phyloP scores from a whole-genome alignment of 2,113 vertebrate genomes.

The Lepisosteus oculatus region DNA sequence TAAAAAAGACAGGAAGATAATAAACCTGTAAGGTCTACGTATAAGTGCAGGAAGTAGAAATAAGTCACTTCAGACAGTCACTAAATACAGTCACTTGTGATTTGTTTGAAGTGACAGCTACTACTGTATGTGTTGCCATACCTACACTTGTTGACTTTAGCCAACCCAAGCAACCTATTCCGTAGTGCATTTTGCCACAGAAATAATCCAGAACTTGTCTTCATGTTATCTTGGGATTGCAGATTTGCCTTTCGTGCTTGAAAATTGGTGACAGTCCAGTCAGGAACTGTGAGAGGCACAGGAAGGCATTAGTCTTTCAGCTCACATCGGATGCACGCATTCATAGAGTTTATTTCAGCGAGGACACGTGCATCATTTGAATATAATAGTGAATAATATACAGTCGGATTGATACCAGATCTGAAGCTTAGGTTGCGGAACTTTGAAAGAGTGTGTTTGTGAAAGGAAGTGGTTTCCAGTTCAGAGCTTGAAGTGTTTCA shows the following conservation, averaged over 20 bases:
- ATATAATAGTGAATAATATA: conserved; percentile 51
- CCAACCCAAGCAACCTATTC: neutral
- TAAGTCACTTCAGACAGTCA: no score
- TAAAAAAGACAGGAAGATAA: no score
- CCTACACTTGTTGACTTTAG: neutral
- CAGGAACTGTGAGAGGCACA: neutral
- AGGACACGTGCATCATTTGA: conserved; percentile 44
- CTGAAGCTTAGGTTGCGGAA: conserved; percentile 17
- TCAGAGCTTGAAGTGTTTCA: neutral
- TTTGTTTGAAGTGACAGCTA: neutral
- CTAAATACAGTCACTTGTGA: no score
- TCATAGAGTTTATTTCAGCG: neutral
- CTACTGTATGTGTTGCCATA: neutral
- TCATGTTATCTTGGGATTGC: neutral
- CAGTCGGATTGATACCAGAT: conserved; percentile 34
- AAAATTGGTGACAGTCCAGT: neutral
- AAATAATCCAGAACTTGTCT: neutral
- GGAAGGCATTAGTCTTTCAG: neutral
- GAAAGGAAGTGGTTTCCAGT: neutral
- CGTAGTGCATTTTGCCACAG: neutral
- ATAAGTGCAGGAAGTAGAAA: neutral
- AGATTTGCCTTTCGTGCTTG: neutral
- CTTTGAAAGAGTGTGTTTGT: conserved; percentile 19
- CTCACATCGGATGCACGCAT: neutral
- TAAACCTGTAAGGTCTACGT: neutral